These are phyloP conservation scores for Callinectes sapidus DNA, from an alignment of 2,888 invertebrate species.

Conservation along the genomic window DNA sequence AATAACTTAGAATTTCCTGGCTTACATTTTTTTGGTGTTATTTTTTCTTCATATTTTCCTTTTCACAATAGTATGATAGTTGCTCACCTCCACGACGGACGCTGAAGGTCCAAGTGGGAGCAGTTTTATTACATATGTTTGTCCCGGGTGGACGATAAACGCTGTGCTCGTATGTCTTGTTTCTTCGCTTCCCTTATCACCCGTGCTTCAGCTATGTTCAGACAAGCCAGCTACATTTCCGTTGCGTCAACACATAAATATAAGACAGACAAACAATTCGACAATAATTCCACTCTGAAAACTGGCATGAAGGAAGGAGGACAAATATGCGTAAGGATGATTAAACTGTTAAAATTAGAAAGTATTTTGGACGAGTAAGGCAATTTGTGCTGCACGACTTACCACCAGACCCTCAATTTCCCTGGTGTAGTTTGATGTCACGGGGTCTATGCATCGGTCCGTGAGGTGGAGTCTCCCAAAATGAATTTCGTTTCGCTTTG, in stretches of 20 bases:
- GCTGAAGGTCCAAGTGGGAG: not conserved
- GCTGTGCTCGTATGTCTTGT: not conserved
- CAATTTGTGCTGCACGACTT: not conserved
- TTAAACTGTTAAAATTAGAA: constrained; percentile 28
- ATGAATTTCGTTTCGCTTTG: constrained; percentile 7
- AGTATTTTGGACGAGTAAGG: not conserved
- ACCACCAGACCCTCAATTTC: not conserved
- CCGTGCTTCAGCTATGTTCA: not conserved
- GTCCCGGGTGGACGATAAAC: not conserved
- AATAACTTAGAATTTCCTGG: not conserved
- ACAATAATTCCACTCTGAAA: not conserved
- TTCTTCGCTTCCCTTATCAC: not conserved
- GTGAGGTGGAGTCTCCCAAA: constrained; percentile 6
- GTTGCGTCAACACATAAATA: not conserved
- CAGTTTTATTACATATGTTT: not conserved
- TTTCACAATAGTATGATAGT: not conserved
- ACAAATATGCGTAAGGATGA: constrained; percentile 4
- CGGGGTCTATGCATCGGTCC: not conserved
- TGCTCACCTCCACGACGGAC: not conserved
- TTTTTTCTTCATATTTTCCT: not conserved
- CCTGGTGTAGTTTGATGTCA: not conserved
- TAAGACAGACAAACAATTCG: not conserved
- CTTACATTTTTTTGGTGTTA: not conserved
- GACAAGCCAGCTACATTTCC: not conserved
- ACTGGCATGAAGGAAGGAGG: not conserved